A percentile compares a stretch with the other conserved stretches of the same genome.
phyloP scores from a whole-genome alignment of 2,113 vertebrate species.

The Tetrao urogallus region DNA sequence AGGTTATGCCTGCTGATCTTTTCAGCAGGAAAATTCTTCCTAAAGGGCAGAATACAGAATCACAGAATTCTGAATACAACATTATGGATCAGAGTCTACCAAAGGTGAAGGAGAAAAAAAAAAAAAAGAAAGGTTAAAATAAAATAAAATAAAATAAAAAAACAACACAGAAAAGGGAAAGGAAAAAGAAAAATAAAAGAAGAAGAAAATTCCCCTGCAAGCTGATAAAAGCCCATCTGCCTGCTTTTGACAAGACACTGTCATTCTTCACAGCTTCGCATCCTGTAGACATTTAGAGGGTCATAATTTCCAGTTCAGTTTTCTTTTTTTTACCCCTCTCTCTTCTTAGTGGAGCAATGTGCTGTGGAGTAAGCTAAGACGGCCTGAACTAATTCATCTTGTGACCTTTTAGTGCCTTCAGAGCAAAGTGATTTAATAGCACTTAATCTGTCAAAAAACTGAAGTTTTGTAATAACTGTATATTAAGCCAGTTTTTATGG shows the following conservation, averaged over 20 bases:
- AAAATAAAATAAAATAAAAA: not conserved
- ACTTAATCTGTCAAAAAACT: conserved; percentile 86
- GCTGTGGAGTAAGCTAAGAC: conserved; percentile 74
- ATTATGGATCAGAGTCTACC: conserved; percentile 64
- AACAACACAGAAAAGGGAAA: not conserved
- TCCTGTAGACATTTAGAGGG: conserved; percentile 79
- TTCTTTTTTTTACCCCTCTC: conserved; percentile 62
- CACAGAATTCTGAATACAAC: not conserved
- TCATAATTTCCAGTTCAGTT: conserved; percentile 78
- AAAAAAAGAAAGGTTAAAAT: not conserved
- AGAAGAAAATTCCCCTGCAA: conserved; percentile 73
- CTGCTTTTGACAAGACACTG: conserved; percentile 73
- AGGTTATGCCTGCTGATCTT: conserved; percentile 57
- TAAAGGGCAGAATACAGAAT: conserved; percentile 65
- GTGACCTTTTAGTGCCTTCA: conserved; percentile 82
- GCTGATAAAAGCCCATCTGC: conserved; percentile 78
- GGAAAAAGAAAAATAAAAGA: not conserved
- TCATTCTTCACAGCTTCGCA: conserved; percentile 75
- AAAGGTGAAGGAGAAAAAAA: not conserved
- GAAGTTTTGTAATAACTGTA: conserved; percentile 84
- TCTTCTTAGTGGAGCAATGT: conserved; percentile 55
- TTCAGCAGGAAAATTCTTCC: conserved; percentile 73
- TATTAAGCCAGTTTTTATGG: conserved; percentile 81
- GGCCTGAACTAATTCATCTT: conserved; percentile 83
- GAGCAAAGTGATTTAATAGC: conserved; percentile 85